Evolutionary conservation across 2,888 invertebrate species (phyloP).

Genomic region (Cyrtodaria siliqua): DNA sequence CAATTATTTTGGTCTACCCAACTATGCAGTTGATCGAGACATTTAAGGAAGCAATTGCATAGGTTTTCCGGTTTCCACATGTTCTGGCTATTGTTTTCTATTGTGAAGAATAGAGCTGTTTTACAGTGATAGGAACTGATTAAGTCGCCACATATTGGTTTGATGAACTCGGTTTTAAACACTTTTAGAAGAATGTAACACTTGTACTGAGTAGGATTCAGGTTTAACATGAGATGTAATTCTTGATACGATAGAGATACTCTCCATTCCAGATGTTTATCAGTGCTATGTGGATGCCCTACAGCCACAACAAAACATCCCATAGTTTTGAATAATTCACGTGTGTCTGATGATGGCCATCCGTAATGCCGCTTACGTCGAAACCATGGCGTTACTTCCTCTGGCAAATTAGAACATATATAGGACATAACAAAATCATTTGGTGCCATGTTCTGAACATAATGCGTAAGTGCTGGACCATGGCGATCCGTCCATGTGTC

Average conservation of each 20-base stretch:
- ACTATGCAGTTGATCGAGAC: not conserved
- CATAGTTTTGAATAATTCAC: not conserved
- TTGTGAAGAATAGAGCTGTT: constrained; percentile 9
- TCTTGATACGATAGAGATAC: constrained; percentile 26
- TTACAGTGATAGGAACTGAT: constrained; percentile 24
- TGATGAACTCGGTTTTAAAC: constrained; percentile 19
- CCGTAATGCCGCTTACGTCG: not conserved
- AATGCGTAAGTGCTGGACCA: constrained; percentile 15
- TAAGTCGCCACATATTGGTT: constrained; percentile 3
- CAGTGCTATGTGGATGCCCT: constrained; percentile 14
- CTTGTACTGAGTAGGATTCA: constrained; percentile 22
- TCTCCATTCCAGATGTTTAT: constrained; percentile 28
- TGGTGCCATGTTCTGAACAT: not conserved
- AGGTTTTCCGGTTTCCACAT: constrained; percentile 9
- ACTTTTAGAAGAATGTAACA: constrained; percentile 39
- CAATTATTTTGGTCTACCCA: constrained; percentile 16
- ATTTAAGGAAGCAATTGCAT: not conserved
- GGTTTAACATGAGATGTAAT: constrained; percentile 23
- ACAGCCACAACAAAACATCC: constrained; percentile 19
- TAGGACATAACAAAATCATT: not conserved
- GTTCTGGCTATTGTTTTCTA: not conserved
- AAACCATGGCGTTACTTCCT: not conserved
- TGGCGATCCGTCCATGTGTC: too few species aligned
- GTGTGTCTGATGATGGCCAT: constrained; percentile 4
- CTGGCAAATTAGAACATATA: not conserved